A percentile compares a stretch with the other conserved stretches of the same genome.
phyloP scores from a whole-genome alignment of 2,113 vertebrate species.

The Pseudorhombus dupliciocellatus region DNA sequence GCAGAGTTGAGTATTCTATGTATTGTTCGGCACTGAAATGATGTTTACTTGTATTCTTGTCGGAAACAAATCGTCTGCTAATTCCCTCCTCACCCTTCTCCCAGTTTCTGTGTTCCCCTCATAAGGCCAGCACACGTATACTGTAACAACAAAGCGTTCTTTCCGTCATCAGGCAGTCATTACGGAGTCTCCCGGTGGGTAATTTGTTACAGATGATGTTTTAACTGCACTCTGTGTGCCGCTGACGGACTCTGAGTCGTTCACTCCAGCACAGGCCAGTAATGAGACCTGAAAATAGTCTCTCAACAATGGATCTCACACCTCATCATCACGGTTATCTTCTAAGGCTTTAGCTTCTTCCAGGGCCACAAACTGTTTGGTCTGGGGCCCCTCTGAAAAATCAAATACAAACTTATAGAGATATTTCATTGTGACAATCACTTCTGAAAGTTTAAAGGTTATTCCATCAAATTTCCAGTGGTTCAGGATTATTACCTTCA shows the following conservation, averaged over 20 bases:
- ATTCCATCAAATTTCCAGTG: too few species aligned
- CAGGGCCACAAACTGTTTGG: background rate
- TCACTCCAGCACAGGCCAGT: slow-evolving; percentile 29
- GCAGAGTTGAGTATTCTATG: background rate
- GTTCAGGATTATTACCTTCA: too few species aligned
- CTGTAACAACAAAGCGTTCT: slow-evolving; percentile 46
- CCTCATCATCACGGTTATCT: background rate
- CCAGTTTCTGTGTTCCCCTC: slow-evolving; percentile 5
- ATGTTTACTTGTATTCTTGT: background rate
- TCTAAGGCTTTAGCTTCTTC: background rate
- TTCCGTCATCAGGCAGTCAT: slow-evolving; percentile 56
- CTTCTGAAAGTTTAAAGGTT: too few species aligned
- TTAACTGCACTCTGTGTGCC: slow-evolving; percentile 34
- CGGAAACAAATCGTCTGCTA: background rate
- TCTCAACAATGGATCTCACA: background rate
- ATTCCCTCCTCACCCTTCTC: slow-evolving; percentile 4
- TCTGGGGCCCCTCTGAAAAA: background rate
- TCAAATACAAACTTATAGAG: background rate
- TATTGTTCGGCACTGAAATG: background rate
- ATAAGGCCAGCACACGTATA: slow-evolving; percentile 12
- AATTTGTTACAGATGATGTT: slow-evolving; percentile 71
- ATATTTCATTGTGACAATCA: background rate
- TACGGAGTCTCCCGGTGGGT: slow-evolving; percentile 54
- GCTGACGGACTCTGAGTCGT: slow-evolving; percentile 7
- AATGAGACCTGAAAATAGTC: slow-evolving; percentile 37